These are phyloP conservation scores for Adela reaumurella DNA, from an alignment of 2,888 invertebrate species.

Conservation along the genomic window DNA sequence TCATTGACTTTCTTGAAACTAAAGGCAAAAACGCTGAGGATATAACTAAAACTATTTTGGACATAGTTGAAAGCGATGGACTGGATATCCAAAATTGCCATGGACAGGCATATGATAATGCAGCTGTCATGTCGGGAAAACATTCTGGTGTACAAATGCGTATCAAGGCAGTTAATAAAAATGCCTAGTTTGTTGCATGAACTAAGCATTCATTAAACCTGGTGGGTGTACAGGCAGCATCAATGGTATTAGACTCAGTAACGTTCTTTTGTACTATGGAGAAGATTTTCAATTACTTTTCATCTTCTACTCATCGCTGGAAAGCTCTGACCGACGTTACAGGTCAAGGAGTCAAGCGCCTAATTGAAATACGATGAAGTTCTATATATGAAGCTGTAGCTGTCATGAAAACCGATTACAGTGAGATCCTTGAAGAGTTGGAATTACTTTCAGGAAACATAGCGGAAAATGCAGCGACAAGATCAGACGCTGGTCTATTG, in stretches of 20 bases:
- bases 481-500: too few species aligned
- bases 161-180: conserved; percentile 11
- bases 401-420: too few species aligned
- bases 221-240: conserved; percentile 14
- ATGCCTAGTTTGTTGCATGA: conserved; percentile 11
- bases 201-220: conserved; percentile 12
- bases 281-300: conserved; percentile 9
- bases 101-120: conserved; percentile 15
- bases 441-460: too few species aligned
- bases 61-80: conserved; percentile 9
- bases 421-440: too few species aligned
- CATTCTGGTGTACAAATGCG: conserved; percentile 4
- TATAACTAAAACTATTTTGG: conserved; percentile 12
- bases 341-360: conserved; percentile 10
- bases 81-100: conserved; percentile 13
- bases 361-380: conserved; percentile 11
- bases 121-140: conserved; percentile 13
- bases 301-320: conserved; percentile 10
- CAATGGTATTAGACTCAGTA: conserved; percentile 10
- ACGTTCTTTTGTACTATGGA: conserved; percentile 12
- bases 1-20: conserved; percentile 9
- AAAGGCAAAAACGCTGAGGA: conserved; percentile 14
- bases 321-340: conserved; percentile 6
- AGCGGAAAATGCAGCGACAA: too few species aligned
- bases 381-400: conserved; percentile 8